These are phyloP conservation scores for Saccostrea echinata DNA, from an alignment of 1,140 invertebrate species.

Conservation along the genomic window DNA sequence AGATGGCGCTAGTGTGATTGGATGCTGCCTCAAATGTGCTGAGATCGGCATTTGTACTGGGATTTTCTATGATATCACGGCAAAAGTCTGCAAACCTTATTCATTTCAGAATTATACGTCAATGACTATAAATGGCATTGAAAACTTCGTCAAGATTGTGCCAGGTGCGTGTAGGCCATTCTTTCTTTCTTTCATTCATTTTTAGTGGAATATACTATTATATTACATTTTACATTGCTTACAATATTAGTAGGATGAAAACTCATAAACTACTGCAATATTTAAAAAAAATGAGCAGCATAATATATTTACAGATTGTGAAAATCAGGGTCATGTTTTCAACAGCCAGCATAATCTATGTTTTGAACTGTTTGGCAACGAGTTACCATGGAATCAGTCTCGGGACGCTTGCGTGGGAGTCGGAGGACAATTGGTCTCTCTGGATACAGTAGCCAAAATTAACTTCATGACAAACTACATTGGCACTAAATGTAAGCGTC, in stretches of 20 bases:
- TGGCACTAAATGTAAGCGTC: background rate
- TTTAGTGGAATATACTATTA: background rate
- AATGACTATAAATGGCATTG: background rate
- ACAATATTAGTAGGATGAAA: background rate
- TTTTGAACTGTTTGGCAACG: background rate
- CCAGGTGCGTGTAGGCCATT: background rate
- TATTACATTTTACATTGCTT: background rate
- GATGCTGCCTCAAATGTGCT: background rate
- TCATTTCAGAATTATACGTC: background rate
- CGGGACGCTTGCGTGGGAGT: background rate
- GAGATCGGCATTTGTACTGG: background rate
- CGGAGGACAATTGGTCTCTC: background rate
- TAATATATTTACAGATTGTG: background rate
- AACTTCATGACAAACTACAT: background rate
- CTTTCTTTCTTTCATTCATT: background rate
- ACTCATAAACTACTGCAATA: background rate
- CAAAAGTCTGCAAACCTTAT: background rate
- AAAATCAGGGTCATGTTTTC: slow-evolving; percentile 3
- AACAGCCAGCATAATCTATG: background rate
- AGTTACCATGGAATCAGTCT: slow-evolving; percentile 9
- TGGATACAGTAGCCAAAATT: background rate
- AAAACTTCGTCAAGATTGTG: background rate
- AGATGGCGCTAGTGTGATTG: background rate
- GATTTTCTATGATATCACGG: background rate
- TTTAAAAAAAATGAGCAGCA: background rate